Percentiles rank a stretch among this genome's conserved stretches.
Evolutionary conservation across 2,888 invertebrate genomes (phyloP).

Genomic region (Cacoxenus indagator): DNA sequence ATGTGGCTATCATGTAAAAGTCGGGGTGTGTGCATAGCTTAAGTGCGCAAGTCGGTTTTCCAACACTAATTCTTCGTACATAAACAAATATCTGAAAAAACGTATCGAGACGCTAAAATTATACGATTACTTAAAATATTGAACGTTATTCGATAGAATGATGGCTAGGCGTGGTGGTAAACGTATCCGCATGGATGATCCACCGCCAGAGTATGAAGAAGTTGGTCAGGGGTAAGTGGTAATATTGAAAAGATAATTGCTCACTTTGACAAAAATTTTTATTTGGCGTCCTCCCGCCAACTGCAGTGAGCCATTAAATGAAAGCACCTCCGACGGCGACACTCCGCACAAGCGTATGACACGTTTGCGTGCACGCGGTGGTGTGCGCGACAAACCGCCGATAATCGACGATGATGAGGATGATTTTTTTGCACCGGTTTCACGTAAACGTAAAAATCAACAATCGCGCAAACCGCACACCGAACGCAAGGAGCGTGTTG

Average conservation of each 20-base stretch:
- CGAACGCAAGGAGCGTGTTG: constrained; percentile 63
- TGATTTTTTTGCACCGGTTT: constrained; percentile 67
- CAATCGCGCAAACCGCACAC: constrained; percentile 57
- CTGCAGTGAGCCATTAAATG: constrained; percentile 66
- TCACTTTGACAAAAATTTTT: background rate
- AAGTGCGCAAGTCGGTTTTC: too few species aligned
- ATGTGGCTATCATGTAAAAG: too few species aligned
- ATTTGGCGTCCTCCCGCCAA: too few species aligned
- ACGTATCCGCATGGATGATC: constrained; percentile 92
- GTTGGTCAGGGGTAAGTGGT: constrained; percentile 57
- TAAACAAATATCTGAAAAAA: too few species aligned
- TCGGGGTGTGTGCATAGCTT: too few species aligned
- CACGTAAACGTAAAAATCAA: constrained; percentile 65
- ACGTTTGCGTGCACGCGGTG: constrained; percentile 74
- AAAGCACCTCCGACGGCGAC: constrained; percentile 72
- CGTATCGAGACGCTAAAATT: too few species aligned
- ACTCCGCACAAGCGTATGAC: constrained; percentile 76
- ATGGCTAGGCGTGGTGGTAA: constrained; percentile 91
- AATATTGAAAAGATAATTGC: background rate
- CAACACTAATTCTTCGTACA: too few species aligned
- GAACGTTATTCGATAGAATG: too few species aligned
- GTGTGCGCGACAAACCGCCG: constrained; percentile 71
- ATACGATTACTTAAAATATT: too few species aligned
- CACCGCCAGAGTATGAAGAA: constrained; percentile 87
- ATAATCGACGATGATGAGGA: constrained; percentile 71